Conservation (phyloP, 2,797 vertebrate species). For the Protonibea diacanthus region DNA sequence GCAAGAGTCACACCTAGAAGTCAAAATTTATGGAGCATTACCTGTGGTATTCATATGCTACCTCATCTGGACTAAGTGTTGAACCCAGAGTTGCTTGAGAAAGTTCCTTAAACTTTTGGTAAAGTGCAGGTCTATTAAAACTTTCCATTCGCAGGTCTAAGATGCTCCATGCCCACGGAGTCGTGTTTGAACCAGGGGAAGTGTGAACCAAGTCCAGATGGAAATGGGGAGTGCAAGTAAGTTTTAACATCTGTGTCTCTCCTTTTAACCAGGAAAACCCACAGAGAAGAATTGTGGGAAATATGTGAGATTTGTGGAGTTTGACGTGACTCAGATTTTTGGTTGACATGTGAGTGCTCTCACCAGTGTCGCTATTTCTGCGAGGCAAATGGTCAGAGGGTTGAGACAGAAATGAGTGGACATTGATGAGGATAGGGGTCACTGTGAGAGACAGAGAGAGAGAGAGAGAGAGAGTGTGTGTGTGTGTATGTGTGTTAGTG, state of each 20-base stretch:
- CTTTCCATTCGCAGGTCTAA: conserved; percentile 87
- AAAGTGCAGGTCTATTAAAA: conserved; percentile 55
- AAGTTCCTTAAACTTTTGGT: conserved; percentile 24
- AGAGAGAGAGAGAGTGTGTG: conserved; percentile 6
- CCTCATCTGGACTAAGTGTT: not conserved
- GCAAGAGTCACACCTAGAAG: conserved; percentile 70
- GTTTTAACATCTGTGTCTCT: conserved; percentile 64
- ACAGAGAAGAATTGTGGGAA: not conserved
- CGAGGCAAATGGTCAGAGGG: conserved; percentile 67
- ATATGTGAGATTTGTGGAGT: conserved; percentile 31
- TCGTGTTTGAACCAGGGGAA: conserved; percentile 92
- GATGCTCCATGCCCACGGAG: conserved; percentile 88
- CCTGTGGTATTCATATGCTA: conserved; percentile 26
- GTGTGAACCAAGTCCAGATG: conserved; percentile 88
- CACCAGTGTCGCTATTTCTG: conserved; percentile 69
- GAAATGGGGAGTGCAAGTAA: conserved; percentile 93
- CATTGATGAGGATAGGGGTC: conserved; percentile 85
- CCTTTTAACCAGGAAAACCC: not conserved
- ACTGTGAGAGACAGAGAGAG: conserved; percentile 46
- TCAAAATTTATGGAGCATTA: conserved; percentile 42
- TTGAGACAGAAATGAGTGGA: conserved; percentile 86
- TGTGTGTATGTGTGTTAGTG: conserved; percentile 61
- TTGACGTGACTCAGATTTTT: conserved; percentile 47
- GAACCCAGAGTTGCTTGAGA: not conserved
- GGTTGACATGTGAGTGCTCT: conserved; percentile 63